Evolutionary conservation across 2,888 invertebrate species (phyloP), one percentile per base, ranked within the genome.

Genomic region (Stenodema calcarata): DNA sequence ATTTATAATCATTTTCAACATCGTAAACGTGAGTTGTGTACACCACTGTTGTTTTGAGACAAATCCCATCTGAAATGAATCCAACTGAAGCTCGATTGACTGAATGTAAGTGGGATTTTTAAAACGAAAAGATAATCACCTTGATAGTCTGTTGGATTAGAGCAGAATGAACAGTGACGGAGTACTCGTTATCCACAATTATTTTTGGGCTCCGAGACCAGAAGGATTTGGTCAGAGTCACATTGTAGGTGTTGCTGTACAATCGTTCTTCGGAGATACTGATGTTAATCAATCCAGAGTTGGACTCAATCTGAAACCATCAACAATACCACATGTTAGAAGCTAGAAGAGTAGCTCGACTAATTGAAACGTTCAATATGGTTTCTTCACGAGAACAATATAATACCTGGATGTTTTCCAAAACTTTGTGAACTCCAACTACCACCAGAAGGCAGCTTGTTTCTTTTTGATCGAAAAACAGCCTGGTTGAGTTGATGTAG

Each of bases 151-250:
- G 84, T 28, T 84, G 70, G 3, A 84, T 1, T 30, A 84, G 35
- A 7, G 84, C 44, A 18, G 84, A 84, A 47, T 84, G 44, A 27
- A 84, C 44, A 0, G 30, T 84, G n/a, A 84, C 44, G n/a, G 47
- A 44, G n/a, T 73, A 28, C 30, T 84, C 84, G 69, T 12, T 35
- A 14, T 12, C 62, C 27, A 27, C 23, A 14, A 23, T 16, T n/a
- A 70, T 0, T 16, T 41, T 4, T 0, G 18, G 47, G 70, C 42
- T 70, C 16, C 75, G 73, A 16, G 84, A 73, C 84, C 84, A 84
- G 75, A 84, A 84, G 30, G 47, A 84, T 75, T 84, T 84, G 41
- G 73, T 75, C 73, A 84, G 27, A 3, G 84, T 42, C 27, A 84
- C 28, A 12, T 23, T 14, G 28, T 73, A 84, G 18, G 73, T 28